Evolutionary conservation across 2,113 vertebrate genomes (phyloP).

Genomic region (Solenodon paradoxus): DNA sequence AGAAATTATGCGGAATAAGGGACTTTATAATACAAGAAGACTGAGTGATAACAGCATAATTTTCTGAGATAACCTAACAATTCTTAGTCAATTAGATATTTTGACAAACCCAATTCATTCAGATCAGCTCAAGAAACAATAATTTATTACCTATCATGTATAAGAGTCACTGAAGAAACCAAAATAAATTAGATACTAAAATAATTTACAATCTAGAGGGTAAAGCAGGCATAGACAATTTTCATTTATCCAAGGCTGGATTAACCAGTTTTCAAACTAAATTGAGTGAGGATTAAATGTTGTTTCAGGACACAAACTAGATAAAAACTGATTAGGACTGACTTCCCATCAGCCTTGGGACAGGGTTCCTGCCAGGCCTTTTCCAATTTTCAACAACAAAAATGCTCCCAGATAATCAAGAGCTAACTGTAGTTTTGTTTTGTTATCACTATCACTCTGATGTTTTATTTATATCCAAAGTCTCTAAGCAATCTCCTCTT

Average conservation of each 20-base stretch:
- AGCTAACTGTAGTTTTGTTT: background rate
- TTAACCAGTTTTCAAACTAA: background rate
- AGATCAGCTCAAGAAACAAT: background rate
- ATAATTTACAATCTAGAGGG: background rate
- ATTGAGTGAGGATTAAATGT: background rate
- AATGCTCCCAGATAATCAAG: background rate
- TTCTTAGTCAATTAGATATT: background rate
- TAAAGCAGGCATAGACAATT: background rate
- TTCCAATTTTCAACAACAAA: background rate
- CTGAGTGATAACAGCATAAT: background rate
- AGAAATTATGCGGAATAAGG: background rate
- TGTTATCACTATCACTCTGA: background rate
- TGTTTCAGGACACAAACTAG: background rate
- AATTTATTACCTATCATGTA: background rate
- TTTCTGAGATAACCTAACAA: background rate
- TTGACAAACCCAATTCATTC: background rate
- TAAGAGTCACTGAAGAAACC: background rate
- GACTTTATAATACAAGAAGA: background rate
- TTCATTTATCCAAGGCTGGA: background rate
- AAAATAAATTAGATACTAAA: conserved; percentile 1
- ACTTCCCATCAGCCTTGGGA: background rate
- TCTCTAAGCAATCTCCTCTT: conserved; percentile 10
- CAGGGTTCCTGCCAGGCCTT: background rate
- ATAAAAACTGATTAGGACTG: background rate
- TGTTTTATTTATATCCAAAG: background rate